These are phyloP conservation scores for Limnephilus auricula DNA, from an alignment of 2,888 invertebrate genomes.

Conservation along the genomic window DNA sequence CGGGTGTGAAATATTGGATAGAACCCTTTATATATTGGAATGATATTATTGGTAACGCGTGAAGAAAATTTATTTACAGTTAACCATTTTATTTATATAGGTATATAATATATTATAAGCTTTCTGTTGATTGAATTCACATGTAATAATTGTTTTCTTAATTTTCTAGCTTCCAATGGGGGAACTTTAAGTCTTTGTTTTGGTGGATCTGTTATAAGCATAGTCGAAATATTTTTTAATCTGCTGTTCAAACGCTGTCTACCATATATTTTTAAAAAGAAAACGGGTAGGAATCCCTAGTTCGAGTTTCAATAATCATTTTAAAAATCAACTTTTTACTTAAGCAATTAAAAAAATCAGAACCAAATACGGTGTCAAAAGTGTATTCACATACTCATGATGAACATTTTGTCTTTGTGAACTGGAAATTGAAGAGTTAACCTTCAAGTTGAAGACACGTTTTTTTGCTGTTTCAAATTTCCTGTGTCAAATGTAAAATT, in stretches of 20 bases:
- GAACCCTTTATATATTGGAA: constrained; percentile 66
- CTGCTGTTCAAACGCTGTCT: constrained; percentile 11
- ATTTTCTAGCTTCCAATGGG: constrained; percentile 69
- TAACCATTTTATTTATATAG: not conserved
- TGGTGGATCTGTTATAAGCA: constrained; percentile 69
- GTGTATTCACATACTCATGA: too few species aligned
- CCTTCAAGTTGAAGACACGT: too few species aligned
- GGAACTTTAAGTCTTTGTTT: constrained; percentile 70
- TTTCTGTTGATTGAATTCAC: not conserved
- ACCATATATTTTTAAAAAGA: not conserved
- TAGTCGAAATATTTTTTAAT: constrained; percentile 69
- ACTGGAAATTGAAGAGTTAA: too few species aligned
- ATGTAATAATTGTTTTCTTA: not conserved
- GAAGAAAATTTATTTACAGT: not conserved
- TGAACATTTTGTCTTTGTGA: too few species aligned
- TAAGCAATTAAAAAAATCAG: too few species aligned
- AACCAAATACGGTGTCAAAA: too few species aligned
- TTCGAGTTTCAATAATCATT: too few species aligned
- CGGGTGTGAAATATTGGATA: constrained; percentile 64
- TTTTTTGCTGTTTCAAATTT: too few species aligned
- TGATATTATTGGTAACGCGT: constrained; percentile 58
- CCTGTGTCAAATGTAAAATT: too few species aligned
- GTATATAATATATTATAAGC: too few species aligned
- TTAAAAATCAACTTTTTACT: too few species aligned
- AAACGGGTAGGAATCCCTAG: not conserved